Conservation (phyloP, 2,113 vertebrate genomes). For the Stictonetta naevosa region DNA sequence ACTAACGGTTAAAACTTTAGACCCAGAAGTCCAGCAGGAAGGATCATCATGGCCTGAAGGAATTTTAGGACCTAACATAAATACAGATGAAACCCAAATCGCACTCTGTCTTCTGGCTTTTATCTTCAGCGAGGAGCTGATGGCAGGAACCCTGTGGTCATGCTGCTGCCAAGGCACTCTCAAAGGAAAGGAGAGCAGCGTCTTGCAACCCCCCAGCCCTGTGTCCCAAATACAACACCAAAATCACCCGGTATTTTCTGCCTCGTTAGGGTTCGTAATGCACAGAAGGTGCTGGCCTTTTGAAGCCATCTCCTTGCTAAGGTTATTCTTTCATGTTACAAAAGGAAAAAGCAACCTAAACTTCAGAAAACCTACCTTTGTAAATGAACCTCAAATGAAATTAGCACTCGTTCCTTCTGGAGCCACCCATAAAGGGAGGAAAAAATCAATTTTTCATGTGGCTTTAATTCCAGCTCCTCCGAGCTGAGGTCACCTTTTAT, state of each 20-base stretch:
- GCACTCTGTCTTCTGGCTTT: neutral
- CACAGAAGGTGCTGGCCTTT: neutral
- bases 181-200: neutral
- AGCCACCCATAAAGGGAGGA: neutral
- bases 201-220: neutral
- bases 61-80: neutral
- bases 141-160: neutral
- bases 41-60: neutral
- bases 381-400: neutral
- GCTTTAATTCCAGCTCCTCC: neutral
- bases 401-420: neutral
- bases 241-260: neutral
- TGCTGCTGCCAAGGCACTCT: neutral
- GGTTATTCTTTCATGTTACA: neutral
- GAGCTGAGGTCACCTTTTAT: neutral
- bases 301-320: neutral
- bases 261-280: accelerated
- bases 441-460: neutral
- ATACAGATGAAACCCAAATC: neutral
- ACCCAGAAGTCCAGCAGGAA: neutral
- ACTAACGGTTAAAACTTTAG: neutral
- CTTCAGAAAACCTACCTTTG: neutral
- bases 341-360: neutral
- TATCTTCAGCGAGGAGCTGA: neutral
- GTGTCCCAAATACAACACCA: neutral